Conservation (phyloP, 2,113 vertebrate genomes). For the Arizona elegans region DNA sequence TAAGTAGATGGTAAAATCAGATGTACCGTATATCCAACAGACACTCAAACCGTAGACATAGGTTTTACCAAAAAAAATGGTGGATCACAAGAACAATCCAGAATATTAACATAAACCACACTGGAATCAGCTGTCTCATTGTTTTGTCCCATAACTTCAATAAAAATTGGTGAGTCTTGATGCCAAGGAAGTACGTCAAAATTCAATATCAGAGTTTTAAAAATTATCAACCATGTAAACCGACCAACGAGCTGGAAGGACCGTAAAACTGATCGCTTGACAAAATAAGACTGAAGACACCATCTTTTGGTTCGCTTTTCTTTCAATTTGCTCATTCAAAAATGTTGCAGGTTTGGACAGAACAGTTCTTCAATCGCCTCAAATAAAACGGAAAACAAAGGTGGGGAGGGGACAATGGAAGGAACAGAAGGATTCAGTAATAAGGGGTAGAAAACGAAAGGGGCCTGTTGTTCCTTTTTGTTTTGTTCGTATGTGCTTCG, state of each 20-base stretch:
- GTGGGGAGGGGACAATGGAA: background rate
- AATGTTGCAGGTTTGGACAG: slow-evolving; percentile 6
- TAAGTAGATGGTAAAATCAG: slow-evolving; percentile 45
- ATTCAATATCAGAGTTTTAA: slow-evolving; percentile 42
- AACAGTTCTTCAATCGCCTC: slow-evolving; percentile 26
- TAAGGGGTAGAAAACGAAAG: slow-evolving; percentile 16
- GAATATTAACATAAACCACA: slow-evolving; percentile 54
- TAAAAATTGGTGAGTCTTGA: slow-evolving; percentile 67
- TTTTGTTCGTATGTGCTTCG: slow-evolving; percentile 53
- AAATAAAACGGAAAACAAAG: background rate
- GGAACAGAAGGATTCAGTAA: background rate
- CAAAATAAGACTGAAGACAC: slow-evolving; percentile 21
- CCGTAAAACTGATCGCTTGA: background rate
- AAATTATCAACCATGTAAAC: background rate
- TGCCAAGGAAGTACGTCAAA: slow-evolving; percentile 68
- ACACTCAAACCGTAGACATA: background rate
- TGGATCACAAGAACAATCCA: slow-evolving; percentile 24
- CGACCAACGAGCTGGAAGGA: slow-evolving; percentile 7
- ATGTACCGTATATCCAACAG: background rate
- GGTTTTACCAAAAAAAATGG: background rate
- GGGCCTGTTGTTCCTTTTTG: background rate
- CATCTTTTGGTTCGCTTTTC: background rate
- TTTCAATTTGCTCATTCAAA: slow-evolving; percentile 19
- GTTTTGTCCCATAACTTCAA: slow-evolving; percentile 70
- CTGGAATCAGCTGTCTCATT: slow-evolving; percentile 61